Conservation (phyloP, 2,797 vertebrate genomes). For the Peromyscus eremicus region DNA sequence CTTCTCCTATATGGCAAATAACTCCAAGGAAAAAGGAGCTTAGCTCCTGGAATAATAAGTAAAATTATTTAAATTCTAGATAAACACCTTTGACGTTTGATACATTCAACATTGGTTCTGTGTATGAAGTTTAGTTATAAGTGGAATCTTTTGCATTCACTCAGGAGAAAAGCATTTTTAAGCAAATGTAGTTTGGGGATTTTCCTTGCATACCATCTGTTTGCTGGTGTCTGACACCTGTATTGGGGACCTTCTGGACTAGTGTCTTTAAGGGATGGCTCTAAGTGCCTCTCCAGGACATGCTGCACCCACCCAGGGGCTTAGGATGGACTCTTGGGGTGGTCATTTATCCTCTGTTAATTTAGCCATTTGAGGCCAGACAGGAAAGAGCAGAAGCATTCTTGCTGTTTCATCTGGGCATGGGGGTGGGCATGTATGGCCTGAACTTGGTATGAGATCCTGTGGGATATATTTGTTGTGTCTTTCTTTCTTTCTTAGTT, state of each 20-base stretch:
- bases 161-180: neutral
- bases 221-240: neutral
- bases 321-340: neutral
- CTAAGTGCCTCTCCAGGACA: neutral
- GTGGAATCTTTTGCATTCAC: neutral
- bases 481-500: neutral
- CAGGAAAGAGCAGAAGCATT: neutral
- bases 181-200: neutral
- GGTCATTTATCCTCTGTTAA: neutral
- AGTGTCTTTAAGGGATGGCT: neutral
- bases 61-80: conserved; percentile 55
- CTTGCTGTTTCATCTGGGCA: too few relatives aligned
- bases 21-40: conserved; percentile 9
- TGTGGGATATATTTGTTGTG: rapidly evolving
- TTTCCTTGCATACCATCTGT: neutral
- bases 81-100: neutral
- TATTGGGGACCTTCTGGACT: neutral
- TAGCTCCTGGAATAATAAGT: conserved; percentile 15
- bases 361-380: neutral
- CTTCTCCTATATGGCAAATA: neutral
- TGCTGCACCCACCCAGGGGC: rapidly evolving
- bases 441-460: neutral
- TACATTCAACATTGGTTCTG: neutral
- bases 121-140: conserved; percentile 30
- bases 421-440: neutral